A percentile compares a stretch with the other conserved stretches of the same genome.
Conservation (phyloP, 2,888 invertebrate genomes). For the Eudasyphora cyanicolor region DNA sequence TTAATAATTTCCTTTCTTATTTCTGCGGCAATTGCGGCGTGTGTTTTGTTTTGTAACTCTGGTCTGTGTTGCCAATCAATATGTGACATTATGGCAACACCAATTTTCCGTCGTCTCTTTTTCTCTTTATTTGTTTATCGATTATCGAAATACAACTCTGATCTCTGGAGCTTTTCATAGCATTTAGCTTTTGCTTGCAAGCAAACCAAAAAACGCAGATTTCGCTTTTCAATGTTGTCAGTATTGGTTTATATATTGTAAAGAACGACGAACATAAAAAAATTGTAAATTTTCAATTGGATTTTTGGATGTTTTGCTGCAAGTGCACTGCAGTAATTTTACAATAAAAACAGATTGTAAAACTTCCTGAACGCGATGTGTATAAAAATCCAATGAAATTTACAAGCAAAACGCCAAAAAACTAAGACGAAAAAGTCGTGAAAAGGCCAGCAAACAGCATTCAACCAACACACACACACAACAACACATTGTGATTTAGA, state of each 20-base stretch:
- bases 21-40: background rate
- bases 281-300: conserved; percentile 72
- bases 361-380: conserved; percentile 65
- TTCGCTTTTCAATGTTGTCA: conserved; percentile 61
- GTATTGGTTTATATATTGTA: conserved; percentile 64
- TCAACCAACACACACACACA: conserved; percentile 52
- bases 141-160: no score
- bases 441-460: conserved; percentile 53
- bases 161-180: conserved; percentile 19
- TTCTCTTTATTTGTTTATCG: no score
- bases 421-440: conserved; percentile 67
- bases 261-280: conserved; percentile 68
- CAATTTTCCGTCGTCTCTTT: no score
- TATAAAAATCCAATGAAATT: conserved; percentile 59
- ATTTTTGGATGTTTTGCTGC: conserved; percentile 75
- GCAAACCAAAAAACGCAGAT: conserved; percentile 37
- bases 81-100: no score
- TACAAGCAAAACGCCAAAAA: conserved; percentile 70
- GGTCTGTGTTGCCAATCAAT: no score
- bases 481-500: conserved; percentile 50
- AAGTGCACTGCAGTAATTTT: conserved; percentile 67
- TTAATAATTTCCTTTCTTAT: conserved; percentile 21
- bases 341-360: conserved; percentile 46
- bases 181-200: conserved; percentile 15
- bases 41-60: conserved; percentile 36